Evolutionary conservation across 1,140 invertebrate species (phyloP).

Genomic region (Drosophila chauvacae): DNA sequence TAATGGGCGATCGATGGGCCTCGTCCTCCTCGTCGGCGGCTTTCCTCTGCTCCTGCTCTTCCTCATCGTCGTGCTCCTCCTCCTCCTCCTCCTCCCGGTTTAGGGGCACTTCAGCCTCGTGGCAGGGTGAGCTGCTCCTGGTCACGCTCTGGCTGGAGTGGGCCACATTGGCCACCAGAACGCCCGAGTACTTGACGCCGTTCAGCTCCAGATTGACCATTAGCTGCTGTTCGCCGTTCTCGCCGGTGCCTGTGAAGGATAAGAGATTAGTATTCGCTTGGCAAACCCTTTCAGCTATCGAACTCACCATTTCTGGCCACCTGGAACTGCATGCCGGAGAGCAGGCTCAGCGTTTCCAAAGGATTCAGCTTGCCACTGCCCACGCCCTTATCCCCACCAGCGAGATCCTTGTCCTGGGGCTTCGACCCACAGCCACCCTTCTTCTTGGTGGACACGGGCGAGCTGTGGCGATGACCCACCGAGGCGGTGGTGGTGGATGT

Average conservation of each 20-base stretch:
- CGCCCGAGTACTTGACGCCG: constrained; percentile 95
- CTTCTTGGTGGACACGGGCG: constrained; percentile 78
- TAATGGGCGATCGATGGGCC: constrained; percentile 35
- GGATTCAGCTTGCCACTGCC: constrained; percentile 55
- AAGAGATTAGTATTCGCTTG: constrained; percentile 8
- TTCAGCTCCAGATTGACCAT: constrained; percentile 98
- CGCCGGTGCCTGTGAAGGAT: constrained; percentile 87
- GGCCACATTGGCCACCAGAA: constrained; percentile 90
- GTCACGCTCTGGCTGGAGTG: constrained; percentile 47
- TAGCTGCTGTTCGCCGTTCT: constrained; percentile 93
- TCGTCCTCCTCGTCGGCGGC: constrained; percentile 18
- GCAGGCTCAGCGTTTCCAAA: constrained; percentile 67
- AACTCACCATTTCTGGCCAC: constrained; percentile 93
- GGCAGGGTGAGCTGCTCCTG: constrained; percentile 25
- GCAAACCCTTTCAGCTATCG: not conserved
- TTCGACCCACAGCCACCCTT: constrained; percentile 64
- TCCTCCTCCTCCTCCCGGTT: constrained; percentile 20
- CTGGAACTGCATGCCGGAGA: constrained; percentile 92
- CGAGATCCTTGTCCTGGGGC: constrained; percentile 36
- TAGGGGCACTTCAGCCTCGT: not conserved
- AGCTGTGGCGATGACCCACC: constrained; percentile 70
- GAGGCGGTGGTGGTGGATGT: constrained; percentile 74
- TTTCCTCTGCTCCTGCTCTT: constrained; percentile 9
- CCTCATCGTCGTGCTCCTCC: constrained; percentile 26
- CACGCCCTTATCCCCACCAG: constrained; percentile 7